phyloP scores from a whole-genome alignment of 2,113 vertebrate genomes.

The Tachysurus vachellii region DNA sequence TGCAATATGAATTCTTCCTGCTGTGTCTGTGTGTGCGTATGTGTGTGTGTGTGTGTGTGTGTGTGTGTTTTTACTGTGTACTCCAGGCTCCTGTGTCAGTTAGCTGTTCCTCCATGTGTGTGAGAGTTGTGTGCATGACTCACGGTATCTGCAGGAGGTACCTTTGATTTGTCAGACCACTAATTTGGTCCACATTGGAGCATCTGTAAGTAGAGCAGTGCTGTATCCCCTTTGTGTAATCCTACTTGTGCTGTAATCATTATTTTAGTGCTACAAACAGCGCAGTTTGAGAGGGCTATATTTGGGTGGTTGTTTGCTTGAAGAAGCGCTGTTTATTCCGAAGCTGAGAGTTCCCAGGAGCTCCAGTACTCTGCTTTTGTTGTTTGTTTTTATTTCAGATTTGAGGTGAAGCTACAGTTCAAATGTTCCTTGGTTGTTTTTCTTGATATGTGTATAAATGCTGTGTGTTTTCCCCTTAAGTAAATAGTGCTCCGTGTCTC shows the following conservation, averaged over 20 bases:
- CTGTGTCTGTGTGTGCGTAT: constrained; percentile 2
- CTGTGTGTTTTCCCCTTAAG: constrained; percentile 52
- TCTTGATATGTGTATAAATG: constrained; percentile 55
- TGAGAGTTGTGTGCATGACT: constrained; percentile 10
- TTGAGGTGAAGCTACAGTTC: constrained; percentile 66
- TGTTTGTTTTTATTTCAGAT: constrained; percentile 67
- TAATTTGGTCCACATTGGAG: constrained; percentile 60
- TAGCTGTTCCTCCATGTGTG: constrained; percentile 48
- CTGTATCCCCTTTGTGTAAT: constrained; percentile 58
- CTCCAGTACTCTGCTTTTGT: constrained; percentile 62
- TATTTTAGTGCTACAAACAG: constrained; percentile 67
- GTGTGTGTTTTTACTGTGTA: neutral
- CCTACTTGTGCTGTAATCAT: constrained; percentile 63
- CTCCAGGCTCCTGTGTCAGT: constrained; percentile 37
- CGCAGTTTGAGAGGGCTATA: constrained; percentile 69
- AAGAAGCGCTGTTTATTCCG: constrained; percentile 70
- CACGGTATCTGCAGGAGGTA: constrained; percentile 63
- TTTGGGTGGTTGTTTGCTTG: constrained; percentile 73
- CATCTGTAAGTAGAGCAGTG: constrained; percentile 60
- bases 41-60: neutral
- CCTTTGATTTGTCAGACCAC: constrained; percentile 65
- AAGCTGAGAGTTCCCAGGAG: constrained; percentile 72
- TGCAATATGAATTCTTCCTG: constrained; percentile 29
- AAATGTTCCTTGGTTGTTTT: constrained; percentile 60
- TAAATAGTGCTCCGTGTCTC: constrained; percentile 40